Conservation (phyloP, 2,797 vertebrate species). For the Trachops cirrhosus region DNA sequence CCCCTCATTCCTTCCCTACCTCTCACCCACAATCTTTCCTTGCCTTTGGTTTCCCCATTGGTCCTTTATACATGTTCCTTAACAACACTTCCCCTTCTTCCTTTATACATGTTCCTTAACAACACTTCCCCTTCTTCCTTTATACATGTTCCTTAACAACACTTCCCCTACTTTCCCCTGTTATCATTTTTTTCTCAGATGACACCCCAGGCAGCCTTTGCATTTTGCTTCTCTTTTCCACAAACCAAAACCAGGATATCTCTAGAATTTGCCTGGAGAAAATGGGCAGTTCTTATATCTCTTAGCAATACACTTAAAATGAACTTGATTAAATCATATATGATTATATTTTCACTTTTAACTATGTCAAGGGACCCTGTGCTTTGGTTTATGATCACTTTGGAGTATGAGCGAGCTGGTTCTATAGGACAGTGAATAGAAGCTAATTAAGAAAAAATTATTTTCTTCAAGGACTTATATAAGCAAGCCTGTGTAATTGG, state of each 20-base stretch:
- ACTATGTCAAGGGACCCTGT: constrained; percentile 47
- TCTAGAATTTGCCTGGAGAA: constrained; percentile 18
- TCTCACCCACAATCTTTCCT: too few relatives aligned
- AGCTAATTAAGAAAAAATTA: constrained; percentile 31
- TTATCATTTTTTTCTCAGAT: not conserved
- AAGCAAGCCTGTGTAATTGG: constrained; percentile 44
- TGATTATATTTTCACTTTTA: constrained; percentile 57
- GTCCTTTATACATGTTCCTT: too few relatives aligned
- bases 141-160: too few relatives aligned
- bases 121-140: too few relatives aligned
- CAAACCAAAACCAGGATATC: not conserved
- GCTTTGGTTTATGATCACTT: constrained; percentile 17
- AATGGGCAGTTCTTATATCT: not conserved
- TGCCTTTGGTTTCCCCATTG: too few relatives aligned
- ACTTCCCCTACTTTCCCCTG: too few relatives aligned
- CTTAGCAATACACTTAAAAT: constrained; percentile 57
- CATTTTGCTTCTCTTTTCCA: not conserved
- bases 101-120: too few relatives aligned
- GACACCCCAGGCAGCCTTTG: not conserved
- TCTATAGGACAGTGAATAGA: constrained; percentile 55
- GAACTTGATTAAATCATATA: constrained; percentile 56
- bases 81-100: too few relatives aligned
- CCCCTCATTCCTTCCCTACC: too few relatives aligned
- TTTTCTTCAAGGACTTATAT: not conserved
- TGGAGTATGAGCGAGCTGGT: constrained; percentile 43